Evolutionary conservation across 1,140 invertebrate species (phyloP).

Genomic region (Pentalonia nigronervosa): DNA sequence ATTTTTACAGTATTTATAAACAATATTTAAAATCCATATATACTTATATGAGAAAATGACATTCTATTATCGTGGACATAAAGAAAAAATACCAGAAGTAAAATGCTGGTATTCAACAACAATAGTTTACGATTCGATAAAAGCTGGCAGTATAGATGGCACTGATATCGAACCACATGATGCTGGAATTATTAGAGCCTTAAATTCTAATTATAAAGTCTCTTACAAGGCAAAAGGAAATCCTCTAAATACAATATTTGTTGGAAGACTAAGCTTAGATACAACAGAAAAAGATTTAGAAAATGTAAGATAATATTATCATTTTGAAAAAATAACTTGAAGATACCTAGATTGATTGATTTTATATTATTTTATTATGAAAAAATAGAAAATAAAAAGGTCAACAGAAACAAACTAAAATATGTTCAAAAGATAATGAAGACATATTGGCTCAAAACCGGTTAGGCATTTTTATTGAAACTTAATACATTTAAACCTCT

Average conservation of each 20-base stretch:
- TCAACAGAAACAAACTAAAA: neutral
- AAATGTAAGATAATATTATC: conserved; percentile 49
- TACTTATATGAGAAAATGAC: neutral
- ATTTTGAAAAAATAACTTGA: neutral
- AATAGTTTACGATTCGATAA: conserved; percentile 72
- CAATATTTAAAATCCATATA: neutral
- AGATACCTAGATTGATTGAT: neutral
- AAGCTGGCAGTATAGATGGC: conserved; percentile 84
- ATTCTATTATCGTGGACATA: neutral
- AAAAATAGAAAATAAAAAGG: neutral
- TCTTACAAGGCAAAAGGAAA: conserved; percentile 74
- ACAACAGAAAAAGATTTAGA: conserved; percentile 69
- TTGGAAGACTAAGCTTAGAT: conserved; percentile 77
- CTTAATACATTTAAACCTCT: neutral
- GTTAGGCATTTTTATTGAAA: neutral
- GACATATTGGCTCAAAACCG: neutral
- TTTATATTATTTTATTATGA: neutral
- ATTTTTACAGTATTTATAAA: neutral
- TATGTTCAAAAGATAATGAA: too few relatives aligned
- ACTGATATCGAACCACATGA: conserved; percentile 86
- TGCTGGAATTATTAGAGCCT: conserved; percentile 76
- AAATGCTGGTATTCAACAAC: conserved; percentile 68
- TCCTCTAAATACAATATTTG: conserved; percentile 78
- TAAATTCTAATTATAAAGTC: conserved; percentile 75
- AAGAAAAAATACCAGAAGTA: conserved; percentile 52